These are phyloP conservation scores for Tauraco erythrolophus DNA, from an alignment of 2,113 vertebrate species.

Conservation along the genomic window DNA sequence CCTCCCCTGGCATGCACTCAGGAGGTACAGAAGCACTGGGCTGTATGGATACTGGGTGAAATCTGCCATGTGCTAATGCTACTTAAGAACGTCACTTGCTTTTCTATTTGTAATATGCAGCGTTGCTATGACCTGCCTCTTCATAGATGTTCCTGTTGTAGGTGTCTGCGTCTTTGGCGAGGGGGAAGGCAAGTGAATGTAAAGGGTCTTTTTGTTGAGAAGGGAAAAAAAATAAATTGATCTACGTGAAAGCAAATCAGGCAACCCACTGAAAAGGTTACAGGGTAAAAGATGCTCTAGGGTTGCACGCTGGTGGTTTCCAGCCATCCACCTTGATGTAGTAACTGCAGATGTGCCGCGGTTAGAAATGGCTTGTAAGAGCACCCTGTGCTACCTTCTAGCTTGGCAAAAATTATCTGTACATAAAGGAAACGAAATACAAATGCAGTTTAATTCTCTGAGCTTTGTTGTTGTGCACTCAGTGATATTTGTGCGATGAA, in stretches of 20 bases:
- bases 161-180: neutral
- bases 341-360: neutral
- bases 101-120: neutral
- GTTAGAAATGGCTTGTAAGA: neutral
- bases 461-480: neutral
- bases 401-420: neutral
- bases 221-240: neutral
- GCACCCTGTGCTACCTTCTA: neutral
- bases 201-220: neutral
- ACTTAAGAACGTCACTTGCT: neutral
- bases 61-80: neutral
- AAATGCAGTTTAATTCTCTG: neutral
- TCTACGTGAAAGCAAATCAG: neutral
- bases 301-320: neutral
- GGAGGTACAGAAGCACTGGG: neutral
- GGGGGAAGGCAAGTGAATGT: neutral
- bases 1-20: accelerated
- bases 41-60: neutral
- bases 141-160: neutral
- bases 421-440: neutral
- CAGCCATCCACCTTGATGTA: neutral
- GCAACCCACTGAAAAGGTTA: neutral
- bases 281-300: neutral
- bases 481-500: neutral
- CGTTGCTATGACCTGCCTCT: neutral